phyloP scores from a whole-genome alignment of 2,113 vertebrate species.

The Synodontis membranacea region DNA sequence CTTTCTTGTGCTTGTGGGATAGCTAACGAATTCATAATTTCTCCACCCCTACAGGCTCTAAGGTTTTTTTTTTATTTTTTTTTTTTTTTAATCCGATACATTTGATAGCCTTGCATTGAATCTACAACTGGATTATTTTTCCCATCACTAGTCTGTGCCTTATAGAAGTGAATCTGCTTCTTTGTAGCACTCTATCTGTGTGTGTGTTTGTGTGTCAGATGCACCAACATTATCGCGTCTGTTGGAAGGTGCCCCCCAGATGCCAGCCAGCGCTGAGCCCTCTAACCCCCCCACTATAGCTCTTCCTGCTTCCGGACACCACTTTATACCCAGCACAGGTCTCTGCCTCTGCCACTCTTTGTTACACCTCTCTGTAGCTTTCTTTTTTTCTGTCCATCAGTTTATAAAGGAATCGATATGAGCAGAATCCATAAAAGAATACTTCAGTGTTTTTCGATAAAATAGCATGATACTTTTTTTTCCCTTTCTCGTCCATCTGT shows the following conservation, averaged over 20 bases:
- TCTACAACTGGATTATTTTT: background rate
- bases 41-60: background rate
- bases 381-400: background rate
- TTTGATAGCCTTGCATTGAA: background rate
- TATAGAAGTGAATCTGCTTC: background rate
- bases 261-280: conserved; percentile 81
- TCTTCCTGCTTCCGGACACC: conserved; percentile 69
- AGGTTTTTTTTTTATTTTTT: too few species aligned
- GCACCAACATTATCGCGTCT: conserved; percentile 88
- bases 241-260: conserved; percentile 86
- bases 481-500: background rate
- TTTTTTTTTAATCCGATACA: background rate
- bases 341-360: conserved; percentile 26
- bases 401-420: background rate
- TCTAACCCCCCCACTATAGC: conserved; percentile 77
- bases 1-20: background rate
- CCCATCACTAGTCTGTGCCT: background rate
- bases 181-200: conserved; percentile 62
- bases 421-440: background rate
- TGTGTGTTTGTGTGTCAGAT: conserved; percentile 76
- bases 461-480: background rate
- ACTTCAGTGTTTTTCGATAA: background rate
- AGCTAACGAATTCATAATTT: background rate
- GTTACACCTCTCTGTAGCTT: background rate
- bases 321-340: conserved; percentile 55